These are phyloP conservation scores for Autographa gamma DNA, from an alignment of 2,888 invertebrate genomes.

Conservation along the genomic window DNA sequence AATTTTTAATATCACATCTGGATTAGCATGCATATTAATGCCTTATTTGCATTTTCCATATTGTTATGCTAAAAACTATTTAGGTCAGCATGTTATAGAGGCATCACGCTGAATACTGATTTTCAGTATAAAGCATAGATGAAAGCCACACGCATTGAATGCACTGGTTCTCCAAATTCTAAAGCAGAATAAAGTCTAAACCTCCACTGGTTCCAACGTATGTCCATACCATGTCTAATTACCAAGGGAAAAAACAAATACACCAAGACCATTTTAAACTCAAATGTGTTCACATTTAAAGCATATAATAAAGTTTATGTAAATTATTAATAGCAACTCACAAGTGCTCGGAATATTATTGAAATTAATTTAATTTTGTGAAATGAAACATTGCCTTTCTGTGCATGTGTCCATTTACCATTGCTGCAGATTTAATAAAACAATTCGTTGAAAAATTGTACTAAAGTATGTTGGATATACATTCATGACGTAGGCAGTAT, in stretches of 20 bases:
- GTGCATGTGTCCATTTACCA: not conserved
- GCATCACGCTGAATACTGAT: not conserved
- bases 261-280: too few species aligned
- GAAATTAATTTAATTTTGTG: not conserved
- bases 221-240: too few species aligned
- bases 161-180: not conserved
- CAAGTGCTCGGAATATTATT: not conserved
- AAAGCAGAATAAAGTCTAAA: not conserved
- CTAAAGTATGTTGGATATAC: too few species aligned
- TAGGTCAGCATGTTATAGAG: not conserved
- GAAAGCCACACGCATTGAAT: not conserved
- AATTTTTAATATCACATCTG: not conserved
- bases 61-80: slow-evolving; percentile 5
- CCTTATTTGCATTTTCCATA: slow-evolving; percentile 2
- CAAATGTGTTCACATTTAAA: too few species aligned
- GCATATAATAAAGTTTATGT: too few species aligned
- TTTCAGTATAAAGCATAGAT: not conserved
- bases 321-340: not conserved
- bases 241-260: too few species aligned
- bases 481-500: too few species aligned
- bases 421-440: too few species aligned
- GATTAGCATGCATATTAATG: not conserved
- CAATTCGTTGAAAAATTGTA: too few species aligned
- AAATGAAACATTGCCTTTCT: not conserved
- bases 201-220: too few species aligned